A percentile compares a stretch with the other conserved stretches of the same genome.
Conservation (phyloP, 2,888 invertebrate genomes). For the Minunthozetes semirufus region DNA sequence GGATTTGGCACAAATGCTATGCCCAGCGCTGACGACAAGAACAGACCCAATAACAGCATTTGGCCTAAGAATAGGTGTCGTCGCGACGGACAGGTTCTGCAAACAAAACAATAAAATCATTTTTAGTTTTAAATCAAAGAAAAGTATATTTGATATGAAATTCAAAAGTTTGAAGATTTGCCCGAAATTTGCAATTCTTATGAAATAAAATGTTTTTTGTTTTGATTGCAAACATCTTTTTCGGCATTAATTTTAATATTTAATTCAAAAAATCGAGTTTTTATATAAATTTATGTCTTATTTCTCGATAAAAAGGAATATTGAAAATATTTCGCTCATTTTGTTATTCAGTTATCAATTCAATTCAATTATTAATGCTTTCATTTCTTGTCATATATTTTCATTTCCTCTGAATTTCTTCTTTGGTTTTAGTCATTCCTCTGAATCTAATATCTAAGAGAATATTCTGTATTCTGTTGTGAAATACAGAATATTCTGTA, state of each 20-base stretch:
- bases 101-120: neutral
- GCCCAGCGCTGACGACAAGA: conserved; percentile 70
- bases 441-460: neutral
- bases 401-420: neutral
- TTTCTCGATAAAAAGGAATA: neutral
- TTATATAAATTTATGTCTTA: neutral
- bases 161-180: too few relatives aligned
- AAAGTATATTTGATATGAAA: too few relatives aligned
- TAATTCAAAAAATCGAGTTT: too few relatives aligned
- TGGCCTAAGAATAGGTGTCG: conserved; percentile 76
- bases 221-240: too few relatives aligned
- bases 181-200: too few relatives aligned
- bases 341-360: neutral
- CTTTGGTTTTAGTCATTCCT: neutral
- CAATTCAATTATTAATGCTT: neutral
- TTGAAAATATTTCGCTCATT: neutral
- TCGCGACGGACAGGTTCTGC: conserved; percentile 64
- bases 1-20: conserved; percentile 71
- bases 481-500: neutral
- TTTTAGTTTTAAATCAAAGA: neutral
- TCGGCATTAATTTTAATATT: too few relatives aligned
- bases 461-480: neutral
- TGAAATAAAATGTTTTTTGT: too few relatives aligned
- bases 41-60: conserved; percentile 71
- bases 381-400: neutral